Conservation (phyloP, 2,113 vertebrate genomes). For the Polypterus senegalus region DNA sequence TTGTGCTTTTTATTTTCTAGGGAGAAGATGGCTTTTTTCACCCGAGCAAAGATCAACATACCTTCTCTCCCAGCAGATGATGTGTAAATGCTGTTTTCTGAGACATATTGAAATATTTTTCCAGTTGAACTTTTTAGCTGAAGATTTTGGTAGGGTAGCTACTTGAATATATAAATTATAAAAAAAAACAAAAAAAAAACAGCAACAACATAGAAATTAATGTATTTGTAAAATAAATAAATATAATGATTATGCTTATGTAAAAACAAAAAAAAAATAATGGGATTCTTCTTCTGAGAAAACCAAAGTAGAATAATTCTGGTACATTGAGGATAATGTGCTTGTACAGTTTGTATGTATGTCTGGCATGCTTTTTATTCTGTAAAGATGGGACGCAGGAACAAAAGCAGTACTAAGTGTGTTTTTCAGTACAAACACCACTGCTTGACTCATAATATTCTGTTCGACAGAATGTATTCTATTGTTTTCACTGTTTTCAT, state of each 20-base stretch:
- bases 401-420: constrained; percentile 22
- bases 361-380: constrained; percentile 26
- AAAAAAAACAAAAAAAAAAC: constrained; percentile 22
- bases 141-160: constrained; percentile 32
- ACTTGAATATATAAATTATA: constrained; percentile 22
- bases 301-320: constrained; percentile 43
- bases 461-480: constrained; percentile 28
- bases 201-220: constrained; percentile 24
- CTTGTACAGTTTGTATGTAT: constrained; percentile 40
- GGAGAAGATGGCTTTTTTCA: constrained; percentile 77
- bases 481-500: constrained; percentile 26
- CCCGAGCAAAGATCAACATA: constrained; percentile 64
- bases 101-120: constrained; percentile 25
- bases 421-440: constrained; percentile 26
- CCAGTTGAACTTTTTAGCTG: constrained; percentile 32
- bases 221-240: constrained; percentile 40
- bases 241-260: constrained; percentile 33
- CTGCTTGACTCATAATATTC: constrained; percentile 26
- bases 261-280: constrained; percentile 22
- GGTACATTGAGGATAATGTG: constrained; percentile 32
- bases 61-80: constrained; percentile 64
- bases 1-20: constrained; percentile 24
- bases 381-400: constrained; percentile 30
- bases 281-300: constrained; percentile 20
- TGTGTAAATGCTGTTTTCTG: constrained; percentile 40